Evolutionary conservation across 2,888 invertebrate species (phyloP).

Genomic region (Tholera decimalis): DNA sequence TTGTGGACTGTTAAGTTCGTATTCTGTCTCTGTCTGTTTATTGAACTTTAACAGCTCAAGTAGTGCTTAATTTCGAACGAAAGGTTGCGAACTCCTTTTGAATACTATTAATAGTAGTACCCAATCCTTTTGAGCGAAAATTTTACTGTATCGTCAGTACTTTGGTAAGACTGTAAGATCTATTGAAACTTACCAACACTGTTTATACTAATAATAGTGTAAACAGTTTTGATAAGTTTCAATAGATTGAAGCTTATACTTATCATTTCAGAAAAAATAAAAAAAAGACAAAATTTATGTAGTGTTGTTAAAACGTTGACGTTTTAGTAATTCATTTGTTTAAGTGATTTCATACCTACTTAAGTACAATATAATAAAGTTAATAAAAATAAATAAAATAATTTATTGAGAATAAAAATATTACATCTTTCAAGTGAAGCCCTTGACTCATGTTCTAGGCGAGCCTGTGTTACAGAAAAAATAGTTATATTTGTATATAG

Average conservation of each 20-base stretch:
- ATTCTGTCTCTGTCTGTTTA: constrained; percentile 53
- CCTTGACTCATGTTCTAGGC: no score
- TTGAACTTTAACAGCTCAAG: constrained; percentile 60
- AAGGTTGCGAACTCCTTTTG: constrained; percentile 51
- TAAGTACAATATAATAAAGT: no score
- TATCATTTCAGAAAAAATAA: no score
- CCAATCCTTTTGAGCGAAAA: constrained; percentile 17
- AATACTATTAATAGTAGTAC: constrained; percentile 28
- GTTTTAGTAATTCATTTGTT: background rate
- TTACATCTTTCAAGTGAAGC: no score
- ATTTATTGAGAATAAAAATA: no score
- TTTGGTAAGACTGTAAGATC: background rate
- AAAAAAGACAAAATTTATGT: no score
- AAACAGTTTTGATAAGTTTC: no score
- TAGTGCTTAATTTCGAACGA: constrained; percentile 59
- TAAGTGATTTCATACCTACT: background rate
- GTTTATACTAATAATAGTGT: constrained; percentile 2
- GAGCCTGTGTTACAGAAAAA: no score
- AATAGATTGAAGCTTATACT: no score
- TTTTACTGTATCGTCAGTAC: constrained; percentile 7
- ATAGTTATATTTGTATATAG: no score
- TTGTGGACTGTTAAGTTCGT: constrained; percentile 55
- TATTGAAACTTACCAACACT: background rate
- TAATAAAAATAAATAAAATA: no score
- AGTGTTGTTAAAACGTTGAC: no score